A percentile compares a stretch with the other conserved stretches of the same genome.
phyloP scores from a whole-genome alignment of 2,113 vertebrate species.

The Corvus moneduloides region DNA sequence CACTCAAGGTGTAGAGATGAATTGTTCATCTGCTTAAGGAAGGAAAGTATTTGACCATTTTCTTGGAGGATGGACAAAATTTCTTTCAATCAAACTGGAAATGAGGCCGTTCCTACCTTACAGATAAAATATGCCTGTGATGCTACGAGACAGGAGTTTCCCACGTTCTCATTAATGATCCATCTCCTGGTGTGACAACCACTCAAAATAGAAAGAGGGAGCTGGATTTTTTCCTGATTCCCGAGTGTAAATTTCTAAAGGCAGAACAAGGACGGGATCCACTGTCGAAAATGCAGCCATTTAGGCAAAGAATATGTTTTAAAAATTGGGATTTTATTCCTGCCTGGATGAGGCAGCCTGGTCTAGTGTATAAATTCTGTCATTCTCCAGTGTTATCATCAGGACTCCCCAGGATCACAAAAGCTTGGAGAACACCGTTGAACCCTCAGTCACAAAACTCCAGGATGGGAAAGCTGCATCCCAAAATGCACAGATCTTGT shows the following conservation, averaged over 20 bases:
- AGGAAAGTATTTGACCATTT: background rate
- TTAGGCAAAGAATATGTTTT: background rate
- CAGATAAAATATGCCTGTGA: background rate
- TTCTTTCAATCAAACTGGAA: background rate
- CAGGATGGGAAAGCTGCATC: background rate
- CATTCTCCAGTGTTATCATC: background rate
- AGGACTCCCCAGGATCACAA: background rate
- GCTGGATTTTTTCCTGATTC: background rate
- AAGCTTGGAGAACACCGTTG: background rate
- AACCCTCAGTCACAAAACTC: background rate
- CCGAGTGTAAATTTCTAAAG: background rate
- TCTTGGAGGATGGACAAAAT: background rate
- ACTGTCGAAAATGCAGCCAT: background rate
- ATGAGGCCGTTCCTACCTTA: background rate
- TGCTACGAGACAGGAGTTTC: background rate
- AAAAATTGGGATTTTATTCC: background rate
- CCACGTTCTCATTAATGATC: fast-evolving
- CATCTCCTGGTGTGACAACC: background rate
- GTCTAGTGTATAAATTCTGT: background rate
- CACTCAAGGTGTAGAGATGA: background rate
- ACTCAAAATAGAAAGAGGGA: background rate
- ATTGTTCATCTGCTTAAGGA: background rate
- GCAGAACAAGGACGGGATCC: background rate
- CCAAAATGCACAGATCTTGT: background rate
- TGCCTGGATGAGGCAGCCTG: background rate